Percentiles rank a stretch among this genome's conserved stretches.
These are phyloP conservation scores for Crocuta crocuta DNA, from an alignment of 2,113 vertebrate species.

Conservation along the genomic window DNA sequence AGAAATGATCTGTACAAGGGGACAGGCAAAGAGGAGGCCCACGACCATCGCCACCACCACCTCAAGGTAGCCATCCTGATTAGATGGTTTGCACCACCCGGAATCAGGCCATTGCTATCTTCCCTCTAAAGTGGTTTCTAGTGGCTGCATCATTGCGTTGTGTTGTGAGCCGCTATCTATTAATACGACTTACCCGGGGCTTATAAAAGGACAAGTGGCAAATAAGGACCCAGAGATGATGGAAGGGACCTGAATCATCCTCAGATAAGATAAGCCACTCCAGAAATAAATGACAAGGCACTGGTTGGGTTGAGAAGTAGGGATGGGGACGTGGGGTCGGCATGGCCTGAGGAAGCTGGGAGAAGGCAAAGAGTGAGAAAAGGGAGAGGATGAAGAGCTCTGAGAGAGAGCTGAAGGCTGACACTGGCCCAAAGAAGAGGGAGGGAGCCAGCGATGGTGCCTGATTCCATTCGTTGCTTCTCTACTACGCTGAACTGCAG, in stretches of 20 bases:
- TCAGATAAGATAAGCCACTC: constrained; percentile 52
- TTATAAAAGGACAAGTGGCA: background rate
- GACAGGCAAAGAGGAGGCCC: background rate
- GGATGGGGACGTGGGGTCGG: background rate
- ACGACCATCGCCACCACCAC: background rate
- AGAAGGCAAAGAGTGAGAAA: background rate
- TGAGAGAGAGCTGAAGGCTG: background rate
- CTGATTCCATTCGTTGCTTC: background rate
- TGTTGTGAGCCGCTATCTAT: constrained; percentile 2
- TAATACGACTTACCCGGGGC: constrained; percentile 6
- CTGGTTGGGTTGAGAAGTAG: background rate
- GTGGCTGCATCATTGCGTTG: background rate
- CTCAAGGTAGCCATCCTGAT: background rate
- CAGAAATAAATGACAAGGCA: constrained; percentile 16
- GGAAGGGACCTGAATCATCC: background rate
- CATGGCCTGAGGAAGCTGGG: background rate
- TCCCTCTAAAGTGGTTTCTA: background rate
- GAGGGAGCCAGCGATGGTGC: rapidly evolving
- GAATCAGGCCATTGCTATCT: background rate
- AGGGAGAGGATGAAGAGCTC: background rate
- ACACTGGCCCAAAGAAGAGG: background rate
- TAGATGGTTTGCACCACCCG: background rate
- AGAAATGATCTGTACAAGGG: background rate
- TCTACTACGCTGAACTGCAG: background rate
- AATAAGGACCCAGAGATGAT: constrained; percentile 19